Conservation (phyloP, 2,797 vertebrate species). For the Spondyliosoma cantharus region DNA sequence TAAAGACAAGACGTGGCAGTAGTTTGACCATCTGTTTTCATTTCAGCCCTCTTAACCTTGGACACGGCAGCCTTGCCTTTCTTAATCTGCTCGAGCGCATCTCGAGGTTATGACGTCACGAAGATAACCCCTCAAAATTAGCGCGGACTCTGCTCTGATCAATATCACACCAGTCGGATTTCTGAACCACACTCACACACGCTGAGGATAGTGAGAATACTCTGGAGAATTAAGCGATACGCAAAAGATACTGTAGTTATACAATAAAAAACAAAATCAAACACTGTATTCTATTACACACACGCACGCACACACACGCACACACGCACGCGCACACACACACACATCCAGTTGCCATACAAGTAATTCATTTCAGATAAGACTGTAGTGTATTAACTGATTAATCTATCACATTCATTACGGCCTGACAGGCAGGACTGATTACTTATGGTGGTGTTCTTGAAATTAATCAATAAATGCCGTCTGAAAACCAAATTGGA, state of each 20-base stretch:
- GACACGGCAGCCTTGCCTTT: not conserved
- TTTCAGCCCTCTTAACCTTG: not conserved
- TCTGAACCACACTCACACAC: not conserved
- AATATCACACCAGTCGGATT: not conserved
- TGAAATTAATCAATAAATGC: constrained; percentile 49
- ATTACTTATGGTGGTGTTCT: constrained; percentile 27
- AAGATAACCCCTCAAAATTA: constrained; percentile 52
- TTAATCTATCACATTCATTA: constrained; percentile 46
- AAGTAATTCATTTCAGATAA: constrained; percentile 27
- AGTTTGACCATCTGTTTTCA: not conserved
- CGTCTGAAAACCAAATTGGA: constrained; percentile 20
- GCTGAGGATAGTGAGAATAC: not conserved
- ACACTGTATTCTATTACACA: not conserved
- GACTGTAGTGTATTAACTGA: constrained; percentile 36
- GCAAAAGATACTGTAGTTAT: not conserved
- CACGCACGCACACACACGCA: no score
- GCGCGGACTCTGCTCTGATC: constrained; percentile 55
- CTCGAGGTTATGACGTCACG: constrained; percentile 18
- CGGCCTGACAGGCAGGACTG: constrained; percentile 7
- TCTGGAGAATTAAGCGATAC: not conserved
- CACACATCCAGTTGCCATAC: no score
- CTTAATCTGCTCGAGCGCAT: constrained; percentile 22
- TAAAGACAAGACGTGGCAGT: not conserved
- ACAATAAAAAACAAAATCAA: not conserved
- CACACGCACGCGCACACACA: no score